Percentiles rank a stretch among this genome's conserved stretches.
Evolutionary conservation across 30 jellyfish, hydroid and myxozoan species (phyloP).

Genomic region (Mastigias papua): DNA sequence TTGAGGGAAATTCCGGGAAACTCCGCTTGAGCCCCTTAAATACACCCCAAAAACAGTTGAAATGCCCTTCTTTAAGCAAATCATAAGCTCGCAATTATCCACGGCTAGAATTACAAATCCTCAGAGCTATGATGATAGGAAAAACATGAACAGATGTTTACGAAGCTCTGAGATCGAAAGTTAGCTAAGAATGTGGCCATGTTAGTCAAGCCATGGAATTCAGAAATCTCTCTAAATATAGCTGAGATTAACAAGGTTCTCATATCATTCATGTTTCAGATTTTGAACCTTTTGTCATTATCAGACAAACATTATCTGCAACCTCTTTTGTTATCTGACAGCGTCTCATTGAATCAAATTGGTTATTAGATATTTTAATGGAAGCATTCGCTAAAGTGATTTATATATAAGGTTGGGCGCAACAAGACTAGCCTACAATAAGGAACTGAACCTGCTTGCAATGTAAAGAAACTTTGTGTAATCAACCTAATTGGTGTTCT

Average conservation of each 20-base stretch:
- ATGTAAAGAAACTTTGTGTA: too few relatives aligned
- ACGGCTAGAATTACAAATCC: not conserved
- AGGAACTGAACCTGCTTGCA: too few relatives aligned
- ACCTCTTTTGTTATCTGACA: not conserved
- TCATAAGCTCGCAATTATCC: not conserved
- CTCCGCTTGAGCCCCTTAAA: too few relatives aligned
- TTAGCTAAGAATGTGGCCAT: not conserved
- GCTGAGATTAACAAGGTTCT: not conserved
- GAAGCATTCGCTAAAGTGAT: too few relatives aligned
- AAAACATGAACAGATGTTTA: not conserved
- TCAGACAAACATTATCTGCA: not conserved
- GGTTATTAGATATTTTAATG: too few relatives aligned
- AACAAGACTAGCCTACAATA: too few relatives aligned
- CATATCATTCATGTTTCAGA: not conserved
- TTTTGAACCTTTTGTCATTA: not conserved
- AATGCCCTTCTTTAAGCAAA: too few relatives aligned
- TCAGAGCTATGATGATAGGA: not conserved
- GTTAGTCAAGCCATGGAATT: not conserved
- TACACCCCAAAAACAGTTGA: too few relatives aligned
- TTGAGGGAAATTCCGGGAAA: too few relatives aligned
- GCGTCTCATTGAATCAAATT: not conserved
- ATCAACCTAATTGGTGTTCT: too few relatives aligned
- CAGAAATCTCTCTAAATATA: not conserved
- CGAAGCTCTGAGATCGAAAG: not conserved
- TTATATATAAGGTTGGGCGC: too few relatives aligned